Base-by-base conservation (phyloP, 92 coral and sea anemone genomes). In the Parazoanthus swiftii region DNA sequence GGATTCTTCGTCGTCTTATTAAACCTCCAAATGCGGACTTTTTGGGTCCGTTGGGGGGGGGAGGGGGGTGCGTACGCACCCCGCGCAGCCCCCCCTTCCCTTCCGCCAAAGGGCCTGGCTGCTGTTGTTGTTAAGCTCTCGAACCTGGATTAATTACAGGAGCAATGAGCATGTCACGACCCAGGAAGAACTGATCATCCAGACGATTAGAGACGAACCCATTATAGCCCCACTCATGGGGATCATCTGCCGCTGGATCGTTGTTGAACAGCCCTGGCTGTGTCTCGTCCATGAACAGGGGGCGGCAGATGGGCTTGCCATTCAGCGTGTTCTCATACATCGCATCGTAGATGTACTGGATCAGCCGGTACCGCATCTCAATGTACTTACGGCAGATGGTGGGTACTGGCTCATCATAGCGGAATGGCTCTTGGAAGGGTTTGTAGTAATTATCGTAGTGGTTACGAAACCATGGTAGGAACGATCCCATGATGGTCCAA, bases 401-500 rank as follows among this genome's bases (percentile, higher is more conserved):
- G 14, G 96, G 96, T 13, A 92, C 90, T 3, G 96, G 96, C 43
- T 93, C 96, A 8, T 81, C 80, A 65, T 93, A 93, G 50, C 89
- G 78, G 81, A 87, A 93, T 16, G 93, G 96, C 86, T 93, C 96
- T 59, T 93, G 96, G 82, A 88, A 90, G 1, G 93, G 93, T 86
- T 93, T 93, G 91, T 77, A 85, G 77, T 93, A 93, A 88, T 93
- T 93, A 43, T 93, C 96, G 78, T 93, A 92, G 78, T 93, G 96
- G 88, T 93, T 93, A 8, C 96, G 92, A 81, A 92, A 93, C 96
- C 96, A 93, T 4, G 96, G 96, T 80, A 93, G 79, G 85, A 93
- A 93, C 8, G 96, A 93, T 3, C 96, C 96, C 93, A 91, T 85
- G 80, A 92, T 93, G 88, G 96, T 92, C 96, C 96, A 93, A 79